Percentiles rank a stretch among this genome's conserved stretches.
Conservation (phyloP, 2,888 invertebrate genomes). For the Nemotelus nigrinus region DNA sequence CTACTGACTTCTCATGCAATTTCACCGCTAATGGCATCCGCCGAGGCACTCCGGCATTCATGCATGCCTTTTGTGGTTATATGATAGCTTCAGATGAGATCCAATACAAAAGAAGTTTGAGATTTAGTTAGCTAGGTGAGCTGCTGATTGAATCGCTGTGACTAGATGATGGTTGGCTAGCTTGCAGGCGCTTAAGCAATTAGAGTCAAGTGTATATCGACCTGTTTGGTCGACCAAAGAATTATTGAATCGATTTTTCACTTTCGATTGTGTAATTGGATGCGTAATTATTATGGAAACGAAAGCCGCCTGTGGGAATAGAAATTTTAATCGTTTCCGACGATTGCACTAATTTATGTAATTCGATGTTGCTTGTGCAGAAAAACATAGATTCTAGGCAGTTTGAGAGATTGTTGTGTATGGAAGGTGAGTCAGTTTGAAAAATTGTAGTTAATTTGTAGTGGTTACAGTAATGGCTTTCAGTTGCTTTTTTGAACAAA, state of each 20-base stretch:
- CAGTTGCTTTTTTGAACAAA: no score
- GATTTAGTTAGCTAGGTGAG: background rate
- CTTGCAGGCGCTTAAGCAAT: conserved; percentile 1
- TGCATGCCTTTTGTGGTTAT: background rate
- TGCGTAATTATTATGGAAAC: background rate
- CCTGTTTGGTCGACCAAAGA: conserved; percentile 1
- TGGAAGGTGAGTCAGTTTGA: no score
- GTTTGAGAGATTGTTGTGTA: no score
- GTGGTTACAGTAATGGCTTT: no score
- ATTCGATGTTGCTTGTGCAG: no score
- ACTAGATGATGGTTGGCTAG: background rate
- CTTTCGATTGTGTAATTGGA: conserved; percentile 21
- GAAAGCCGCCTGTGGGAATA: background rate
- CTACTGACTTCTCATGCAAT: conserved; percentile 24
- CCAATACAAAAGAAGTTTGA: background rate
- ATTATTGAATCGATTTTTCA: conserved; percentile 26
- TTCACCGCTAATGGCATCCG: conserved; percentile 14
- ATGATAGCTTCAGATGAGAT: background rate
- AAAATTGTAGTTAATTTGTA: no score
- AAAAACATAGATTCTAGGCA: no score
- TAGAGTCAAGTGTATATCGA: conserved; percentile 13
- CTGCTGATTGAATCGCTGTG: background rate
- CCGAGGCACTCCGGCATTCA: background rate
- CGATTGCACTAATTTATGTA: no score
- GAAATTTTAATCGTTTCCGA: background rate